Evolutionary conservation across 2,888 invertebrate species (phyloP).

Genomic region (Onchidella celtica): DNA sequence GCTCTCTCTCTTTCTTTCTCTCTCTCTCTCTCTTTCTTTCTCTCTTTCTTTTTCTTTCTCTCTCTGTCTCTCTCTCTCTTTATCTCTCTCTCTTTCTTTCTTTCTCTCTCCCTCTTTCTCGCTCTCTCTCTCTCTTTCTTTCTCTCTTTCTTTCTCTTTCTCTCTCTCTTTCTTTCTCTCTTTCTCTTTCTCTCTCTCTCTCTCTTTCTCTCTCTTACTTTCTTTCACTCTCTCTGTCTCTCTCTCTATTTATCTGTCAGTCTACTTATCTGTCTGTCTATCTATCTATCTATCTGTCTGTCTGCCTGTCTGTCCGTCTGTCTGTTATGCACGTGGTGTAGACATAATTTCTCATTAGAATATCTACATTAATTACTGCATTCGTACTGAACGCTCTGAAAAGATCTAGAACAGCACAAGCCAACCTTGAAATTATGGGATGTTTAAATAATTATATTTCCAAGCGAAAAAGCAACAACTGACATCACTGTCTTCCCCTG

Average conservation of each 20-base stretch:
- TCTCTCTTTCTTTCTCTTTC: not conserved
- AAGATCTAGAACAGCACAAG: too few species aligned
- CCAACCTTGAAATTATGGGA: too few species aligned
- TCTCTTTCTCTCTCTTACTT: not conserved
- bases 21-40: not conserved
- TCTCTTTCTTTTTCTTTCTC: not conserved
- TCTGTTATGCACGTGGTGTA: not conserved
- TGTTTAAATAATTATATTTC: too few species aligned
- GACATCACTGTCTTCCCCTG: too few species aligned
- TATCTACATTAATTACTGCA: too few species aligned
- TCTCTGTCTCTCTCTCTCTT: not conserved
- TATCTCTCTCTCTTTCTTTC: not conserved
- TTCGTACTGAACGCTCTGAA: too few species aligned
- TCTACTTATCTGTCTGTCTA: not conserved
- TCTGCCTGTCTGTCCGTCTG: not conserved
- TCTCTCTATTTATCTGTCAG: not conserved
- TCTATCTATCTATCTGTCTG: constrained; percentile 1
- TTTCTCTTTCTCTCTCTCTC: constrained; percentile 1
- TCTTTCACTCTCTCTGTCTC: not conserved
- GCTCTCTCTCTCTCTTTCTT: not conserved
- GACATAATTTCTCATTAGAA: too few species aligned
- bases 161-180: not conserved
- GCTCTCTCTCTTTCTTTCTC: not conserved
- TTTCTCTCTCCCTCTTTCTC: not conserved
- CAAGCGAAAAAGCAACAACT: too few species aligned